Base-by-base conservation (phyloP, 1,140 invertebrate genomes). In the Bombus sylvicola region DNA sequence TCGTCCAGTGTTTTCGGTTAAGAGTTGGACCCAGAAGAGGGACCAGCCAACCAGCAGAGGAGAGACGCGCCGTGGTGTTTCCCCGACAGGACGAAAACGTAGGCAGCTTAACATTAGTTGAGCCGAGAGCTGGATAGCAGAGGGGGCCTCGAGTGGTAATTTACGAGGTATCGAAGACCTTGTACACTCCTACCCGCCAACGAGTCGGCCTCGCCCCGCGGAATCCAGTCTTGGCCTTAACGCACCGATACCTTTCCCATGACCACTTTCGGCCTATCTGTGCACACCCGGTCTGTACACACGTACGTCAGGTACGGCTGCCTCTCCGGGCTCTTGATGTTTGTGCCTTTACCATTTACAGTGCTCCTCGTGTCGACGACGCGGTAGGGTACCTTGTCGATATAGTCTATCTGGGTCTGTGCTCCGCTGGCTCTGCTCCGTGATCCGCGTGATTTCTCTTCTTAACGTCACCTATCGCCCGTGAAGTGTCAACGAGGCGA, bases 121-220 rank as follows among this genome's bases (percentile, higher is more conserved):
- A 85, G 68, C 77, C 78, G 31, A 85, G 88, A 86, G 81, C 59
- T 85, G 87, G 90, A 89, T 80, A 86, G 87, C 85, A 68, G 86
- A 84, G 87, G 86, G 84, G 88, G 59, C 78, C 82, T 84, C 85
- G 90, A 91, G 92, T 87, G 93, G 93, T 95, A 95, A 95, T 95
- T 95, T 95, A 95, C 93, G 94, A 95, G 94, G 94, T 95, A 95
- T 94, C 93, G 94, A 95, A 95, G 94, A 94, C 94, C 94, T 95
- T 95, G 94, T 95, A 95, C 93, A 94, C 94, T 95, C 94, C 93
- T 93, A 94, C 94, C 93, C 93, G 91, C 89, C 92, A 93, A 94
- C 91, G 91, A 91, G 90, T 87, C 88, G 84, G 90, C 91, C 90
- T 91, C 88, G 91, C 93, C 91, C 89, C 86, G 91, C 90, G 88